These are phyloP conservation scores for Noctua janthe DNA, from an alignment of 2,888 invertebrate species.

Conservation along the genomic window DNA sequence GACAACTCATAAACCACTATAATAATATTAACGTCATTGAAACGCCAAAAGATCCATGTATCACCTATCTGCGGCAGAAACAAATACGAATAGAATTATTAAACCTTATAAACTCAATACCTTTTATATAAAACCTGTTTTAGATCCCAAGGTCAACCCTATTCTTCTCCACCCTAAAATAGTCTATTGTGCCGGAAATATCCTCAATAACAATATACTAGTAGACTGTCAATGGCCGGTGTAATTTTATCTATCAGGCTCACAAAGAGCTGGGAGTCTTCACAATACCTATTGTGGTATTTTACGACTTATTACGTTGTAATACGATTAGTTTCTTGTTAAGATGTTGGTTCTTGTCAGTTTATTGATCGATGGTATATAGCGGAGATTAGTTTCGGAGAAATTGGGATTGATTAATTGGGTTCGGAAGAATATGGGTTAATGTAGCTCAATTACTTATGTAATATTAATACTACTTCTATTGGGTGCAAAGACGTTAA, in stretches of 20 bases:
- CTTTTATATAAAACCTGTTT: background rate
- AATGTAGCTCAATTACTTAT: background rate
- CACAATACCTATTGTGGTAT: slow-evolving; percentile 56
- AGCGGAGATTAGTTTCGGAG: slow-evolving; percentile 20
- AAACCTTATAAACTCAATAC: background rate
- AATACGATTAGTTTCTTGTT: slow-evolving; percentile 50
- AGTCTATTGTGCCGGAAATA: slow-evolving; percentile 6
- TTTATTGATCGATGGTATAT: slow-evolving; percentile 41
- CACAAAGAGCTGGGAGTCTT: slow-evolving; percentile 45
- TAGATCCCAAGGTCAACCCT: background rate
- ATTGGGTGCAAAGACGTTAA: background rate
- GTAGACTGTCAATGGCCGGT: slow-evolving; percentile 13
- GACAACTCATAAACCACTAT: too few relatives aligned
- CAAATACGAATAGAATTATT: background rate
- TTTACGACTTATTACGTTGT: slow-evolving; percentile 46
- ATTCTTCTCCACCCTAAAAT: slow-evolving; percentile 17
- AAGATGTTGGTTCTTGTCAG: slow-evolving; percentile 4
- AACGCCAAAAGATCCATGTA: background rate
- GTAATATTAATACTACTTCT: background rate
- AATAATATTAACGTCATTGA: background rate
- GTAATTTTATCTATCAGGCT: slow-evolving; percentile 42
- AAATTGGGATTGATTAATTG: slow-evolving; percentile 20
- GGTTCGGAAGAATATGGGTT: background rate
- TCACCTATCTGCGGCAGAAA: background rate
- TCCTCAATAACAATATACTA: slow-evolving; percentile 26